Evolutionary conservation across 2,797 vertebrate genomes (phyloP), one percentile per base, ranked within the genome.

Genomic region (Bradypus variegatus): DNA sequence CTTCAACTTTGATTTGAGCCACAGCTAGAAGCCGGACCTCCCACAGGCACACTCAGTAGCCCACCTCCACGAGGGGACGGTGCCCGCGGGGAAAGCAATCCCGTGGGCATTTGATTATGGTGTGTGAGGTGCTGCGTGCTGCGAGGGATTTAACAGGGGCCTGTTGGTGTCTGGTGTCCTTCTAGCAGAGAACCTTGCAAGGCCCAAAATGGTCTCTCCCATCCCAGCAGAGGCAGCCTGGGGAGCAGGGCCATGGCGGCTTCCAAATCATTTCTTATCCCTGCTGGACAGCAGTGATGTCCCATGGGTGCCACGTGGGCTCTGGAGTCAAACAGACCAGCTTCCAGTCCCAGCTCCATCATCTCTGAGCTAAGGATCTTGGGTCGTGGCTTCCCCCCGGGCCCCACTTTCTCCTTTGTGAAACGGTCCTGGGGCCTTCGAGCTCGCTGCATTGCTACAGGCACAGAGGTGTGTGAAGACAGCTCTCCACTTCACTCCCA

Each of bases 101-200:
- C 1, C 6, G 0, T 1, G 1, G 58, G 50, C 21, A 0, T 31
- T 27, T 25, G 45, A 2, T 1, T 2, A 7, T 7, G 0, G 19
- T 21, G 4, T 10, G 1, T 38, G 8, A 8, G 27, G 53, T 6
- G 45, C 69, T 27, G 69, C 41, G 45, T 0, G 2, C 38, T 48
- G 4, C 1, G 1, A 19, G 50, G 10, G 41, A 3, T 8, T 29
- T 33, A 5, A 23, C 4, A 1, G 31, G 50, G 64, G 33, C n/a
- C 65, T 41, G 36, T 16, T 60, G n/a, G 16, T 2, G 73, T 53
- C 60, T 58, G 1, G 29, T 48, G 21, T 5, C 33, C 73, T 69
- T 53, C 55, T 12, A 36, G 62, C 12, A 8, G 2, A 27, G 21
- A 25, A 7, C 8, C 75, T 60, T 4, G 4, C 14, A n/a, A 8